phyloP scores from a whole-genome alignment of 2,113 vertebrate species.

The Alethe diademata region DNA sequence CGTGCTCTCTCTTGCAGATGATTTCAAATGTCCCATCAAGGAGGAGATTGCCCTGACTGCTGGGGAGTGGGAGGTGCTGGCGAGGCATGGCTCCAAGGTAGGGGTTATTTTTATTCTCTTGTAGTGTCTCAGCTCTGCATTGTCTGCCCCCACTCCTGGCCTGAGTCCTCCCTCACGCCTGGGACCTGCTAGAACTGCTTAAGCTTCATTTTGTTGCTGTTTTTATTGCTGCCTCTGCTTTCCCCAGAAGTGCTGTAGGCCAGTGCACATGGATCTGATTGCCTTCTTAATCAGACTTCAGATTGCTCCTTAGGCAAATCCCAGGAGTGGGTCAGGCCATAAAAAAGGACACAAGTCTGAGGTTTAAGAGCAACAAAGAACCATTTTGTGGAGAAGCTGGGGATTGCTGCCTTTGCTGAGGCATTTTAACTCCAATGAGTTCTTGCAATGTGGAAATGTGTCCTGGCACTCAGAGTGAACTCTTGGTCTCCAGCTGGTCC shows the following conservation, averaged over 20 bases:
- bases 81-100: slow-evolving; percentile 94
- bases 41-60: slow-evolving; percentile 89
- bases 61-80: slow-evolving; percentile 95
- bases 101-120: background rate
- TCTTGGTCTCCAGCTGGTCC: slow-evolving; percentile 31
- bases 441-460: background rate
- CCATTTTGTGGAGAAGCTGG: slow-evolving; percentile 15
- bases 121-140: background rate
- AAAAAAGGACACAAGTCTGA: slow-evolving; percentile 37
- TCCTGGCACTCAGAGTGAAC: background rate
- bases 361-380: slow-evolving; percentile 35
- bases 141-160: background rate
- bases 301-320: slow-evolving; percentile 40
- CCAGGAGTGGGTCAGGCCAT: slow-evolving; percentile 8
- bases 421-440: slow-evolving; percentile 37
- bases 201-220: slow-evolving; percentile 47
- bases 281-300: slow-evolving; percentile 46
- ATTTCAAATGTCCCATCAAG: slow-evolving; percentile 90
- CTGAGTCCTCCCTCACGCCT: background rate
- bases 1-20: slow-evolving; percentile 67
- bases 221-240: slow-evolving; percentile 50
- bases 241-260: slow-evolving; percentile 40
- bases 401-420: background rate
- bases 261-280: slow-evolving; percentile 9
- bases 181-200: slow-evolving; percentile 34